These are phyloP conservation scores for Muscicapa striata DNA, from an alignment of 2,797 vertebrate species.

Conservation along the genomic window DNA sequence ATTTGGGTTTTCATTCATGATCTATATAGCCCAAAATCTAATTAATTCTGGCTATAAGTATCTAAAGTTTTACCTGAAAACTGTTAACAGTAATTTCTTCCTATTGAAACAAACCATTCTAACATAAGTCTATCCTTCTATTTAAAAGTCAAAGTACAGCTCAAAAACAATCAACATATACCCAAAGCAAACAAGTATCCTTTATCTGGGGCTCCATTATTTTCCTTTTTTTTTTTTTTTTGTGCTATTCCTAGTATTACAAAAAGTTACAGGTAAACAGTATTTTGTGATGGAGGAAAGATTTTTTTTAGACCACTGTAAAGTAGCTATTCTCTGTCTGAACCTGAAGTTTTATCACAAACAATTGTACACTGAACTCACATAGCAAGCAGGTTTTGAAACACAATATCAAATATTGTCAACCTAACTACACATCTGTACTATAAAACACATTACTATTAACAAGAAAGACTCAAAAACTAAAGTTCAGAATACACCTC, in stretches of 20 bases:
- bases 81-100: slow-evolving; percentile 43
- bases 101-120: slow-evolving; percentile 45
- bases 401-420: not conserved
- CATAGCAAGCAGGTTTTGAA: not conserved
- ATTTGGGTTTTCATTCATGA: slow-evolving; percentile 29
- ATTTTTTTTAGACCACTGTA: not conserved
- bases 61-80: slow-evolving; percentile 56
- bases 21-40: slow-evolving; percentile 26
- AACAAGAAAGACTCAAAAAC: not conserved
- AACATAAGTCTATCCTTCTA: slow-evolving; percentile 1
- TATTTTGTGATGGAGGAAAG: not conserved
- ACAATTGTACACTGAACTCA: not conserved
- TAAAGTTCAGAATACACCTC: not conserved
- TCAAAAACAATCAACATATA: slow-evolving; percentile 21
- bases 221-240: not conserved
- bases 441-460: not conserved
- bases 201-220: not conserved
- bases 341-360: not conserved
- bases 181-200: not conserved
- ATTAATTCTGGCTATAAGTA: slow-evolving; percentile 50
- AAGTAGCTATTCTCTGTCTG: not conserved
- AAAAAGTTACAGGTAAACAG: not conserved
- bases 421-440: not conserved
- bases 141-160: not conserved
- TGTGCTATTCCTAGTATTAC: not conserved